phyloP scores from a whole-genome alignment of 2,888 invertebrate genomes.

The Meiosimyza decipiens region DNA sequence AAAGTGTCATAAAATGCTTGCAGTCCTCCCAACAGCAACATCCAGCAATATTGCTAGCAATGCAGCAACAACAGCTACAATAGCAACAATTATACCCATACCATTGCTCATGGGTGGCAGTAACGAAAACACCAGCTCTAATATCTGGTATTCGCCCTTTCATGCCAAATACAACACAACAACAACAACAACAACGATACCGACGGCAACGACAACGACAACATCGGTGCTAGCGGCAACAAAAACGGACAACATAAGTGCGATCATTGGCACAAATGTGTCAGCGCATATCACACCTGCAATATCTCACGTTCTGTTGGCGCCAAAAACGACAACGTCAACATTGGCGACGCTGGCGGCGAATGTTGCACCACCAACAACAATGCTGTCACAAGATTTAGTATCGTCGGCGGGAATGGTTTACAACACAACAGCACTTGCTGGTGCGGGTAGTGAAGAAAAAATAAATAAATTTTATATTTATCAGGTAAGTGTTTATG shows the following conservation, averaged over 20 bases:
- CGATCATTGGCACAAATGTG: constrained; percentile 4
- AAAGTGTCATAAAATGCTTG: constrained; percentile 24
- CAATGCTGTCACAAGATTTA: constrained; percentile 27
- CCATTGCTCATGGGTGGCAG: neutral
- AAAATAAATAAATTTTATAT: constrained; percentile 66
- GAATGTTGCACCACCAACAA: constrained; percentile 17
- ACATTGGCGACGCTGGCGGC: constrained; percentile 31
- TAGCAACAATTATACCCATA: neutral
- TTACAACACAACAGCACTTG: constrained; percentile 38
- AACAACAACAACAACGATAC: neutral
- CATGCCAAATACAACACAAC: neutral
- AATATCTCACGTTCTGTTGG: constrained; percentile 60
- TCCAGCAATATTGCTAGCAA: constrained; percentile 30
- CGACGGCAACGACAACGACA: neutral
- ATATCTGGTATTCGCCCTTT: neutral
- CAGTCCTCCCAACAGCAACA: constrained; percentile 12
- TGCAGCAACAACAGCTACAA: constrained; percentile 19
- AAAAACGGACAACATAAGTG: neutral
- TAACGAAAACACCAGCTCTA: neutral
- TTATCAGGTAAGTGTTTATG: constrained; percentile 62
- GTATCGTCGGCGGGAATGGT: constrained; percentile 39
- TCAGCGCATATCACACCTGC: constrained; percentile 54
- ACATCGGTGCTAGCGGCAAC: constrained; percentile 40
- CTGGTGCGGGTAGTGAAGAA: constrained; percentile 45
- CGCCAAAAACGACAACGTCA: constrained; percentile 50